Evolutionary conservation across 2,797 vertebrate species (phyloP), one percentile per base, ranked within the genome.

Genomic region (Pterois miles): DNA sequence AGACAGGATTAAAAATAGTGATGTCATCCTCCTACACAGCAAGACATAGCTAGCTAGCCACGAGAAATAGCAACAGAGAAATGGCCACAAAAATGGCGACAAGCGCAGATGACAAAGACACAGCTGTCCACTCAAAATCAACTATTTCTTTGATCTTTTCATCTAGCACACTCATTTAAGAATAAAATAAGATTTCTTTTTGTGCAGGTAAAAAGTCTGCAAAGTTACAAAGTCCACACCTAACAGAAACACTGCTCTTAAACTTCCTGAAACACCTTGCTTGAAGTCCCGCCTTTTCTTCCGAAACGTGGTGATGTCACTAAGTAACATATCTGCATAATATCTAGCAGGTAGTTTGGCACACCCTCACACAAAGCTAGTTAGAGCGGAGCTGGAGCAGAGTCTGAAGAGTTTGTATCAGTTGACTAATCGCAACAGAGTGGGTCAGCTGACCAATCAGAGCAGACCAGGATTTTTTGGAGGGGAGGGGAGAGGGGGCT

Each of bases 331-430:
- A 48, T 48, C n/a, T 48, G 43, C 18, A 48, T 48, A 48, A 48
- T 4, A 48, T 18, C 8, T 46, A 9, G 18, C 18, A 4, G 18
- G 18, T 48, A 48, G 43, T 48, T 48, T 48, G 43, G 43, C 43
- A 48, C 0, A 18, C 0, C 40, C 8, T 0, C 0, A 48, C 20
- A 48, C 43, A 48, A 48, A 2, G 18, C 43, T 48, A 48, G 43
- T 48, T 9, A 48, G 43, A 46, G 0, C 1, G 43, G 43, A 48
- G 43, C 43, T 48, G 43, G 43, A 48, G 43, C 8, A 0, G 43
- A 48, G 43, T 0, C 43, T 48, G 18, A 48, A 48, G 43, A 48
- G 43, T 48, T 48, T 0, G 43, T 18, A 48, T 48, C 4, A 8
- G 43, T 46, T 46, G 43, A 46, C 43, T 8, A 46, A 20, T 46